Base-by-base conservation (phyloP, 2,888 invertebrate species). In the Buathra laborator region DNA sequence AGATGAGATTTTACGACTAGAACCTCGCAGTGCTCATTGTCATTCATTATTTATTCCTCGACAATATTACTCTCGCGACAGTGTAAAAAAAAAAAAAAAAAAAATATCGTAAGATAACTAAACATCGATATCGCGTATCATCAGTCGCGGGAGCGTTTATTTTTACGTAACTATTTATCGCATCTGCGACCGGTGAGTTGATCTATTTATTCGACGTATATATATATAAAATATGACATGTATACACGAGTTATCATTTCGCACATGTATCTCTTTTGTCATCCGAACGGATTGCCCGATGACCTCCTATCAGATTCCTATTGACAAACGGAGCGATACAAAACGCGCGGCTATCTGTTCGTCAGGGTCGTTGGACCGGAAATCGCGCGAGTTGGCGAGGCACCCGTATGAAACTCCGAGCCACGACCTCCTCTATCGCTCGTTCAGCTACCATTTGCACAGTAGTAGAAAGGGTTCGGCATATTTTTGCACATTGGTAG, bases 1-100 rank as follows among this genome's bases (percentile, higher is more conserved):
- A 66, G 37, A 51, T 75, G 76, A 48, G 76, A 64, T 66, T 53
- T 37, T 66, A 76, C 51, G 64, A 76, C 59, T 29, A 12, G 59
- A 29, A 29, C 9, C 48, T 48, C 48, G 16, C 16, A 2, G 14
- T 6, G 66, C 43, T 66, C 66, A 76, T 76, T 76, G 64, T 12
- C 76, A 53, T 66, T 76, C 76, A 43, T 76, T 29, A 29, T 29
- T 32, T 29, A 29, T 37, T 37, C 9, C 37, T 37, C 9, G 37
- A 5, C 6, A 0, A 37, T 37, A 37, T 5, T 37, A 37, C 7
- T 37, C 37, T 0, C 37, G 37, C 6, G 37, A 37, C 37, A 4
- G 7, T 7, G 37, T 37, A 37, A 37, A 37, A 37, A 37, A 37
- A 37, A 37, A 37, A 37, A 37, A 37, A 37, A 37, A 37, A 37